These are phyloP conservation scores for Epistrophella euchroma DNA, from an alignment of 2,888 invertebrate genomes.

Conservation along the genomic window DNA sequence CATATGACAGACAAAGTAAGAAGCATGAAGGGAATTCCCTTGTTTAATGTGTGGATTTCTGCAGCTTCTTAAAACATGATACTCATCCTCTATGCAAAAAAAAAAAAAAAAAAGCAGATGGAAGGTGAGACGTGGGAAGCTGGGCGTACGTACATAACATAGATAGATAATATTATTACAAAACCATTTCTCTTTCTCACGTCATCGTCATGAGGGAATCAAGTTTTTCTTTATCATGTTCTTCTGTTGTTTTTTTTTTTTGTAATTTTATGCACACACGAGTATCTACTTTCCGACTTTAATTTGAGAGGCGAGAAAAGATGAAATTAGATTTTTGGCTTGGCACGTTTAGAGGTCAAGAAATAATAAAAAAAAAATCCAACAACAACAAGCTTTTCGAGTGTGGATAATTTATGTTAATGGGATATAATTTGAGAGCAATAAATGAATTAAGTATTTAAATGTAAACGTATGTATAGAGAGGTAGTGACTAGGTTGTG, in stretches of 20 bases:
- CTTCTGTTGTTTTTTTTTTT: slow-evolving; percentile 22
- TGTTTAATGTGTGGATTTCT: slow-evolving; percentile 55
- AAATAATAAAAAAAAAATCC: not conserved
- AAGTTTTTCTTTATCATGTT: slow-evolving; percentile 21
- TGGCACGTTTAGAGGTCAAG: slow-evolving; percentile 64
- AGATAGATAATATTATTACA: slow-evolving; percentile 60
- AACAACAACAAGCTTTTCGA: slow-evolving; percentile 34
- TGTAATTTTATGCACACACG: slow-evolving; percentile 65
- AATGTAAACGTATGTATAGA: not conserved
- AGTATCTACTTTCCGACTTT: slow-evolving; percentile 28
- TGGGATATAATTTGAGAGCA: slow-evolving; percentile 22
- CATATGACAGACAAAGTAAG: slow-evolving; percentile 9
- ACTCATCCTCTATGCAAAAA: not conserved
- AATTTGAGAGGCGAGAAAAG: slow-evolving; percentile 26
- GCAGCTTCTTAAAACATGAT: slow-evolving; percentile 38
- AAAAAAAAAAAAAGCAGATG: not conserved
- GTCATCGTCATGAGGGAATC: slow-evolving; percentile 43
- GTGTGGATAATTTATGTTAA: slow-evolving; percentile 40
- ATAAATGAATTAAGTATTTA: slow-evolving; percentile 26
- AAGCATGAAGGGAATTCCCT: slow-evolving; percentile 47
- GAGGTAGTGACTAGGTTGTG: not conserved
- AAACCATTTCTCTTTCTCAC: slow-evolving; percentile 45
- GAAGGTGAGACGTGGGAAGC: slow-evolving; percentile 22
- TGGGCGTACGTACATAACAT: slow-evolving; percentile 11
- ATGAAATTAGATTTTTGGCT: slow-evolving; percentile 60